These are phyloP conservation scores for Menidia beryllina DNA, from an alignment of 2,113 vertebrate species.

Conservation along the genomic window DNA sequence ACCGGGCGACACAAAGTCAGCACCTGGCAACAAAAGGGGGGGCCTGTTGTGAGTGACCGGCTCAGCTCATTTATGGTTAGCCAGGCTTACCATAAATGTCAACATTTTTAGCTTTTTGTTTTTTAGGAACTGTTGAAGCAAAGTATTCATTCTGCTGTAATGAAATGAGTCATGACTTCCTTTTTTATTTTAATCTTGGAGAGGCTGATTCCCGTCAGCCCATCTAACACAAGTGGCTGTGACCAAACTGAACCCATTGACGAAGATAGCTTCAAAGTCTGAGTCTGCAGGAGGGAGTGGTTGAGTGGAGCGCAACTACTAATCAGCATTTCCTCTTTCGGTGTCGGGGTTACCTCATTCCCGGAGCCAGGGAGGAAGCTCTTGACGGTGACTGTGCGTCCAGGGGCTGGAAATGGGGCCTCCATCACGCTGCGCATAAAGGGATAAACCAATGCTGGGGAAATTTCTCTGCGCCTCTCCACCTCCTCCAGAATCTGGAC, in stretches of 20 bases:
- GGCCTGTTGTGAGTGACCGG: neutral
- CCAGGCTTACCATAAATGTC: neutral
- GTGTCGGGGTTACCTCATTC: constrained; percentile 85
- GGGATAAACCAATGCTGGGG: constrained; percentile 91
- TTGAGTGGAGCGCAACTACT: constrained; percentile 33
- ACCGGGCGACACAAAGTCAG: constrained; percentile 92
- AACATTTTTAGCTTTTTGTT: no score
- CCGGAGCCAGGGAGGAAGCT: constrained; percentile 95
- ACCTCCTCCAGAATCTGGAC: constrained; percentile 95
- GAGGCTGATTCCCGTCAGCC: neutral
- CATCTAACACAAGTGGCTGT: constrained; percentile 11
- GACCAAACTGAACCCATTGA: constrained; percentile 8
- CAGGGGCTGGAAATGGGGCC: constrained; percentile 95
- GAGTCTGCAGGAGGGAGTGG: constrained; percentile 48
- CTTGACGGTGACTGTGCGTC: constrained; percentile 92
- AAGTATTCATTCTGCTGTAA: neutral
- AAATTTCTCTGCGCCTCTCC: constrained; percentile 92
- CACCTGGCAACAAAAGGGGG: constrained; percentile 77
- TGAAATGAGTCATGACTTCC: neutral
- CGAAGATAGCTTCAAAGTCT: constrained; percentile 32
- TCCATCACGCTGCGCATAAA: constrained; percentile 99
- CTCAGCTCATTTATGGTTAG: no score
- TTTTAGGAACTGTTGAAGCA: no score
- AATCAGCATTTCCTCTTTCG: constrained; percentile 59
- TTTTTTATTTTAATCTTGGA: neutral